A percentile compares a stretch with the other conserved stretches of the same genome.
phyloP scores from a whole-genome alignment of 2,113 vertebrate species.

The Calonectris borealis region DNA sequence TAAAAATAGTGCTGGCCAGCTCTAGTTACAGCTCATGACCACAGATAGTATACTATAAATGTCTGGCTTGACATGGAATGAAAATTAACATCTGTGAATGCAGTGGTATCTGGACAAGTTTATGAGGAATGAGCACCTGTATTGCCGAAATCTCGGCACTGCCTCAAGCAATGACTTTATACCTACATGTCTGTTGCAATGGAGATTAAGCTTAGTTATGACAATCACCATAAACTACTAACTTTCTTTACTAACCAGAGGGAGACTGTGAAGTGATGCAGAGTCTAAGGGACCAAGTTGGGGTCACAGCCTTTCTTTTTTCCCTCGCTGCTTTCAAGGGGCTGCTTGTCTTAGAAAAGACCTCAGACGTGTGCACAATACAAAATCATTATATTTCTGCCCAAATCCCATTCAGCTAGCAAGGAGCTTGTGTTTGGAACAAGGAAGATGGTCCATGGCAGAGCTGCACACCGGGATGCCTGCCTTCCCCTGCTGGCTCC shows the following conservation, averaged over 20 bases:
- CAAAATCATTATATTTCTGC: background rate
- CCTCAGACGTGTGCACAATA: fast-evolving
- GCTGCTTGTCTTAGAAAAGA: background rate
- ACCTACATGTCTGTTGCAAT: background rate
- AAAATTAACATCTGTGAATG: constrained; percentile 11
- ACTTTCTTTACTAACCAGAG: too few species aligned
- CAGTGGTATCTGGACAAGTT: background rate
- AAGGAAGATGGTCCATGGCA: background rate
- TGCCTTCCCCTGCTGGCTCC: background rate
- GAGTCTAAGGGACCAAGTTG: background rate
- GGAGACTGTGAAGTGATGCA: background rate
- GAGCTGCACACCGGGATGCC: fast-evolving
- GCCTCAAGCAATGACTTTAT: background rate
- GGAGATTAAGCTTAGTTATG: background rate
- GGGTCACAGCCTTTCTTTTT: background rate
- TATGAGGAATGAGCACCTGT: constrained; percentile 5
- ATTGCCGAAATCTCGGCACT: background rate
- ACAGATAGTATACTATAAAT: background rate
- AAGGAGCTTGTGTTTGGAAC: background rate
- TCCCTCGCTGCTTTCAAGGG: background rate
- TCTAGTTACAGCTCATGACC: background rate
- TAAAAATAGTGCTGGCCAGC: background rate
- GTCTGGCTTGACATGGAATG: background rate
- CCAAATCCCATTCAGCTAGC: background rate
- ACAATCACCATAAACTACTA: background rate